These are phyloP conservation scores for Caenorhabditis uteleia DNA, from an alignment of 2,888 invertebrate species.

Conservation along the genomic window DNA sequence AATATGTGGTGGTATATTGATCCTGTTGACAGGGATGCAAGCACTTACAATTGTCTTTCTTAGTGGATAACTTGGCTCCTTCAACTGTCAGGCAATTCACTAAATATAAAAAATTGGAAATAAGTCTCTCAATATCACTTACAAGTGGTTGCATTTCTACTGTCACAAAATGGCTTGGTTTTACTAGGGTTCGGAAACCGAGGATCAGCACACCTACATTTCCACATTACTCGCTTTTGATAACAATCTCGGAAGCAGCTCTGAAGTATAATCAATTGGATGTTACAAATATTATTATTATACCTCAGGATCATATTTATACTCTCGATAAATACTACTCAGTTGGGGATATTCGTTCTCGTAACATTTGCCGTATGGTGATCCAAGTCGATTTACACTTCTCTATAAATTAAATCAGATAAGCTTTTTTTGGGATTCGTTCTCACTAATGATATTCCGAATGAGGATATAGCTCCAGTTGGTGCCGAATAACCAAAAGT, in stretches of 20 bases:
- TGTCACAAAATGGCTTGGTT: conserved; percentile 35
- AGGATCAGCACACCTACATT: conserved; percentile 66
- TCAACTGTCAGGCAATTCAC: conserved; percentile 56
- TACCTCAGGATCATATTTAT: conserved; percentile 67
- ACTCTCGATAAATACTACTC: conserved; percentile 63
- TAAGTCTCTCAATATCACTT: conserved; percentile 6
- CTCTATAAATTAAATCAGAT: conserved; percentile 28
- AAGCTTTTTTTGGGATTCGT: too few species aligned
- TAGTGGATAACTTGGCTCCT: conserved; percentile 32
- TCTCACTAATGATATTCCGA: conserved; percentile 61
- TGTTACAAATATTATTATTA: not conserved
- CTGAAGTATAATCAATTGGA: conserved; percentile 23
- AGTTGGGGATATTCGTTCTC: conserved; percentile 37
- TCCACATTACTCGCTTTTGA: conserved; percentile 57
- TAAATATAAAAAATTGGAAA: conserved; percentile 18
- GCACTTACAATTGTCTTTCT: conserved; percentile 37
- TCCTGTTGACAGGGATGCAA: conserved; percentile 61
- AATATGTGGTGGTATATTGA: conserved; percentile 66
- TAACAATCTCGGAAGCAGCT: conserved; percentile 68
- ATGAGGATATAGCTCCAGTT: conserved; percentile 62
- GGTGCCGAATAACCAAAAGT: conserved; percentile 68
- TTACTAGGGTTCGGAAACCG: conserved; percentile 57
- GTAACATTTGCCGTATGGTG: conserved; percentile 46
- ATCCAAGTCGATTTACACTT: conserved; percentile 58
- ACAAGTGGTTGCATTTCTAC: conserved; percentile 30